phyloP scores from a whole-genome alignment of 2,797 vertebrate species.

The Pangasius krempfi region DNA sequence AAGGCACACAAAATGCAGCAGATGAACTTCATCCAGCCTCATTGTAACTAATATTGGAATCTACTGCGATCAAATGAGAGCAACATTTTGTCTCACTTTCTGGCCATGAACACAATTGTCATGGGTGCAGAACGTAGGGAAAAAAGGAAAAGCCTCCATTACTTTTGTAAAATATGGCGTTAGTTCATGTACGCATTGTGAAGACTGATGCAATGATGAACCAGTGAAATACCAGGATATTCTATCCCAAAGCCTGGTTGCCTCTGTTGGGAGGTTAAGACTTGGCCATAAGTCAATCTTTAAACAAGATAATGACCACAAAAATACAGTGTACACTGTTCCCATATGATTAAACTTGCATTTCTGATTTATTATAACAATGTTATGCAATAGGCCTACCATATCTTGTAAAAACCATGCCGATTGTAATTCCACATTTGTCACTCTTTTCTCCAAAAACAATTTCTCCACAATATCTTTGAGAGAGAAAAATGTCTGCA shows the following conservation, averaged over 20 bases:
- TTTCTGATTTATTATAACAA: neutral
- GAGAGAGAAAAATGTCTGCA: neutral
- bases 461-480: neutral
- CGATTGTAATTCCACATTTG: neutral
- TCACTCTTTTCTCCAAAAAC: neutral
- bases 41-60: neutral
- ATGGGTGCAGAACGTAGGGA: neutral
- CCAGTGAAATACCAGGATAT: neutral
- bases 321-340: neutral
- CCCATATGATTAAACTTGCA: neutral
- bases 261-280: neutral
- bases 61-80: neutral
- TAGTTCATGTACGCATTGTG: neutral
- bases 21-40: neutral
- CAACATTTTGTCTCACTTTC: neutral
- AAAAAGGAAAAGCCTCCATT: neutral
- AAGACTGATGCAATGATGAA: neutral
- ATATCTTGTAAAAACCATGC: neutral
- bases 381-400: neutral
- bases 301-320: neutral
- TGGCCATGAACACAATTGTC: neutral
- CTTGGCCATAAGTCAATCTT: too few species aligned
- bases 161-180: neutral
- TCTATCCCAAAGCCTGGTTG: neutral
- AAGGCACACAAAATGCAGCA: neutral